A percentile compares a stretch with the other conserved stretches of the same genome.
Evolutionary conservation across 1,140 invertebrate genomes (phyloP).

Genomic region (Ptiloglossa arizonensis): DNA sequence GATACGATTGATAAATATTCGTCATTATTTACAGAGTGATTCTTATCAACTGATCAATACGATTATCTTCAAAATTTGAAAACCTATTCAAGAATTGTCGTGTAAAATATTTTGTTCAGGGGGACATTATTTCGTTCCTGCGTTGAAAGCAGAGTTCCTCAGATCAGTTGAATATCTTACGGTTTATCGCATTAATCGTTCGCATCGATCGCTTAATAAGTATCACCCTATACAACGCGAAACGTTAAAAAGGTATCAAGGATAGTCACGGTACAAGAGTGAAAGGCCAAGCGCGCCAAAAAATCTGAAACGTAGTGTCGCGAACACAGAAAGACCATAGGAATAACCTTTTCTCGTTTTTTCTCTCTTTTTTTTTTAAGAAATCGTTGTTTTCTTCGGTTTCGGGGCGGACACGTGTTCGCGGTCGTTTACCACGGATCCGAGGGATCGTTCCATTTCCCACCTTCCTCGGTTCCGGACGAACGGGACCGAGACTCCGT

Average conservation of each 20-base stretch:
- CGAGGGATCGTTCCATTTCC: neutral
- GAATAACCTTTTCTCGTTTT: neutral
- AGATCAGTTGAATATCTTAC: no score
- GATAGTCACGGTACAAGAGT: neutral
- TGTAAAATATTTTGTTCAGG: no score
- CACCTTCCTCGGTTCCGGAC: neutral
- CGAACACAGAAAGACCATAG: neutral
- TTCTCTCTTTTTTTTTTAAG: neutral
- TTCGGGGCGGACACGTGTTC: neutral
- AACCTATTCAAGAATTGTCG: no score
- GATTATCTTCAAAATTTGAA: neutral
- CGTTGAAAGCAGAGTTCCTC: no score
- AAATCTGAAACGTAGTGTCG: neutral
- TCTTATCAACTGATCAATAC: neutral
- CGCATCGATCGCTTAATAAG: conserved; percentile 4
- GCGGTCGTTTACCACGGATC: neutral
- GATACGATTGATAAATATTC: no score
- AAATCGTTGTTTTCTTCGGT: neutral
- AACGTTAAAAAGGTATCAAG: neutral
- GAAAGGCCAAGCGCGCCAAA: conserved; percentile 13
- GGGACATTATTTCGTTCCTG: no score
- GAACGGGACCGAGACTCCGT: conserved; percentile 23
- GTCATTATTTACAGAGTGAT: neutral
- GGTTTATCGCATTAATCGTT: no score
- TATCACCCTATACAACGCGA: neutral